Percentiles rank a stretch among this genome's conserved stretches.
phyloP scores from a whole-genome alignment of 2,113 vertebrate species.

The Rhombomys opimus region DNA sequence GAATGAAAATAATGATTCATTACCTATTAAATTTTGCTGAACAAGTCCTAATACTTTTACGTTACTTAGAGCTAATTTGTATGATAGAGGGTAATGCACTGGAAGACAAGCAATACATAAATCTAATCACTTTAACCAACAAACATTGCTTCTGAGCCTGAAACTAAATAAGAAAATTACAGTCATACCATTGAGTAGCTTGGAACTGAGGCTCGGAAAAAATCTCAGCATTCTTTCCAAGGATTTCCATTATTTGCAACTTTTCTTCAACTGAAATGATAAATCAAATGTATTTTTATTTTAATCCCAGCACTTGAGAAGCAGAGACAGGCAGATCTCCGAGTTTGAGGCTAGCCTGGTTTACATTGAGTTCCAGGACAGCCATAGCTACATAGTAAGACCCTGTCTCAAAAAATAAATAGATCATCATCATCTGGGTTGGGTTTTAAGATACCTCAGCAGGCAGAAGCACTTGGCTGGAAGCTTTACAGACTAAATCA shows the following conservation, averaged over 20 bases:
- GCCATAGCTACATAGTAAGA: not conserved
- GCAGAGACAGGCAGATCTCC: not conserved
- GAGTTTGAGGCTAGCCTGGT: not conserved
- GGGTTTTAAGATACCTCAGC: not conserved
- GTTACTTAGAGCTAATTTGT: not conserved
- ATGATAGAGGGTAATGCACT: not conserved
- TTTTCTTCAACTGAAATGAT: slow-evolving; percentile 68
- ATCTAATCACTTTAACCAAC: not conserved
- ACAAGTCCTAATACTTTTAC: not conserved
- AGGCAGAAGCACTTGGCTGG: not conserved
- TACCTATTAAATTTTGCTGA: not conserved
- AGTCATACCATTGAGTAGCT: slow-evolving; percentile 26
- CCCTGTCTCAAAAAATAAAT: not conserved
- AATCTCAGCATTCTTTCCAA: slow-evolving; percentile 64
- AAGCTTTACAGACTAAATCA: not conserved
- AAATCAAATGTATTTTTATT: slow-evolving; percentile 40
- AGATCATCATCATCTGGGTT: not conserved
- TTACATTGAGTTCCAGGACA: not conserved
- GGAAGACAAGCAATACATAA: slow-evolving; percentile 26
- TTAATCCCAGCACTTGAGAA: not conserved
- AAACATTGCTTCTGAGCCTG: not conserved
- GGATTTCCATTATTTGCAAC: slow-evolving; percentile 48
- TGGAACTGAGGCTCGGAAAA: slow-evolving; percentile 53
- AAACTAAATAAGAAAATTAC: slow-evolving; percentile 34
- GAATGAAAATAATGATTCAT: not conserved